These are phyloP conservation scores for Equus quagga DNA, from an alignment of 2,113 vertebrate species.

Conservation along the genomic window DNA sequence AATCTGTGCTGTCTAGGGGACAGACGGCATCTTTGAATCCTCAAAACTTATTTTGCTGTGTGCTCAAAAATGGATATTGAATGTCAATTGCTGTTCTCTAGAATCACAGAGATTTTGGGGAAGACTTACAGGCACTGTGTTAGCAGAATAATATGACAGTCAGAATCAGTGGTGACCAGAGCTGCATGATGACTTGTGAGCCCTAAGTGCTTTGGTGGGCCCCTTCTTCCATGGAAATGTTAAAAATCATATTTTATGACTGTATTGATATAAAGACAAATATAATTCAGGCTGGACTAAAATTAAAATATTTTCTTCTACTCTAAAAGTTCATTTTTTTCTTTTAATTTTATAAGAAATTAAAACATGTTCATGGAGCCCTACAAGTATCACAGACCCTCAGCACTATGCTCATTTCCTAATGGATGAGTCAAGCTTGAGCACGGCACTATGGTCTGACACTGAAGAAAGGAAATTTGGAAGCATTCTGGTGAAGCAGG, in stretches of 20 bases:
- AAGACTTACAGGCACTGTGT: neutral
- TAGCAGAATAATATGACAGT: neutral
- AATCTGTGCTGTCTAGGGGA: rapidly evolving
- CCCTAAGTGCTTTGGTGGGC: rapidly evolving
- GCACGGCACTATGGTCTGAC: neutral
- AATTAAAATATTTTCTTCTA: neutral
- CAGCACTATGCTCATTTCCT: rapidly evolving
- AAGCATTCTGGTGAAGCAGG: neutral
- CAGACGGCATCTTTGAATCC: neutral
- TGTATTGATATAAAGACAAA: neutral
- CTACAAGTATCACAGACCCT: too few relatives aligned
- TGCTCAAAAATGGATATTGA: neutral
- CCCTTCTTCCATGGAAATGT: neutral
- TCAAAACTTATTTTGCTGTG: neutral
- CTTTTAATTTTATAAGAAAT: neutral
- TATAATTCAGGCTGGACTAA: neutral
- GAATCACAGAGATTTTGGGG: neutral
- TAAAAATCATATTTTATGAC: neutral
- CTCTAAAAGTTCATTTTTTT: neutral
- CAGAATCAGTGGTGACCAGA: neutral
- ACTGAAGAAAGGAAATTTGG: neutral
- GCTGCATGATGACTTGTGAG: neutral
- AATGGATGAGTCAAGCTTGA: rapidly evolving
- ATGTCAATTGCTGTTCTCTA: rapidly evolving
- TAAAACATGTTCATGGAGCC: neutral